Evolutionary conservation across 2,888 invertebrate species (phyloP).

Genomic region (Chymomyza fuscimana): DNA sequence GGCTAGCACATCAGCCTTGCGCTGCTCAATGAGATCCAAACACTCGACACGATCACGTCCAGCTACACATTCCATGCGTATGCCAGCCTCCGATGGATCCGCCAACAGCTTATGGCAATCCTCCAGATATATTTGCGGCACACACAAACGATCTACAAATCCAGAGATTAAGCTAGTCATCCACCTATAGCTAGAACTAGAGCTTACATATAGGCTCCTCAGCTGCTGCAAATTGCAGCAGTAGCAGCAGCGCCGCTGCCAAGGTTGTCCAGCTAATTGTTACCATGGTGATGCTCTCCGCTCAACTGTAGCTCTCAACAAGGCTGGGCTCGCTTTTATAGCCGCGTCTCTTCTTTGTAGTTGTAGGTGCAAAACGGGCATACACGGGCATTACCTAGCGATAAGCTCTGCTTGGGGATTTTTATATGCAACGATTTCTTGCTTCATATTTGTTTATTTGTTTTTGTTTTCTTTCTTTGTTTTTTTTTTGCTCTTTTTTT

Average conservation of each 20-base stretch:
- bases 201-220: slow-evolving; percentile 65
- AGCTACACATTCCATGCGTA: slow-evolving; percentile 85
- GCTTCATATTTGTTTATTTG: neutral
- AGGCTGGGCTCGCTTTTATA: slow-evolving; percentile 52
- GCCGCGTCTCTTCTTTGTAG: slow-evolving; percentile 19
- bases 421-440: slow-evolving; percentile 15
- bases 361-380: neutral
- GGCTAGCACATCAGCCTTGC: slow-evolving; percentile 89
- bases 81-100: slow-evolving; percentile 79
- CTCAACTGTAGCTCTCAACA: slow-evolving; percentile 44
- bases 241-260: slow-evolving; percentile 31
- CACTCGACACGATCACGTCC: slow-evolving; percentile 87
- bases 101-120: slow-evolving; percentile 82
- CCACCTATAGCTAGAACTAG: neutral
- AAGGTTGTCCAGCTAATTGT: slow-evolving; percentile 9
- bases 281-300: slow-evolving; percentile 33
- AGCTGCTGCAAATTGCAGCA: slow-evolving; percentile 25
- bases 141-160: slow-evolving; percentile 86
- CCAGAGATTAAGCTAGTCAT: neutral
- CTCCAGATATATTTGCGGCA: slow-evolving; percentile 83
- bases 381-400: slow-evolving; percentile 7
- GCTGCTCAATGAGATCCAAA: slow-evolving; percentile 86
- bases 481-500: too few relatives aligned
- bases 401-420: slow-evolving; percentile 19
- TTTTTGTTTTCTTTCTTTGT: neutral